Evolutionary conservation across 2,797 vertebrate species (phyloP).

Genomic region (Neomorphus geoffroyi): DNA sequence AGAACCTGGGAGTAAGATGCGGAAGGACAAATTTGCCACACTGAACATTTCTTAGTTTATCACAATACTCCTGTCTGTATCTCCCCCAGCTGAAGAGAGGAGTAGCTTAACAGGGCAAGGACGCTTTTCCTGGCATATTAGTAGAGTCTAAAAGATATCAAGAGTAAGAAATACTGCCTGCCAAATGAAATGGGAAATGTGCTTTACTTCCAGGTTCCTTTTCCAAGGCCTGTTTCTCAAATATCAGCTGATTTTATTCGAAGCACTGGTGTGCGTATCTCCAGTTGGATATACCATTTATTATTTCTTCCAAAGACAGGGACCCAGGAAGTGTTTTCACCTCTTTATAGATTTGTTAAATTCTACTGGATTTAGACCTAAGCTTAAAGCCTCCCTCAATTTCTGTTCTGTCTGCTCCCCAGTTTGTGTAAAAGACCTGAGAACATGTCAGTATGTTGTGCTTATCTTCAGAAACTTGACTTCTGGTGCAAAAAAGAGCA

Average conservation of each 20-base stretch:
- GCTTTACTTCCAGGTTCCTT: background rate
- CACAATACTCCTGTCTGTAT: background rate
- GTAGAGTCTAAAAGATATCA: background rate
- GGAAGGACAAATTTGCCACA: background rate
- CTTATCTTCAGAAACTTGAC: background rate
- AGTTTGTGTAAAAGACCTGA: background rate
- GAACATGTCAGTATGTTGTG: background rate
- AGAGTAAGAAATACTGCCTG: background rate
- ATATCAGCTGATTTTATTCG: background rate
- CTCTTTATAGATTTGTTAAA: background rate
- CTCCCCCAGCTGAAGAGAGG: background rate
- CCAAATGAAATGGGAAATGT: background rate
- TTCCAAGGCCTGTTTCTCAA: background rate
- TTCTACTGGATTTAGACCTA: background rate
- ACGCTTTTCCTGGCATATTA: background rate
- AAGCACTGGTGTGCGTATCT: background rate
- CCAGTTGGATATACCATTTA: background rate
- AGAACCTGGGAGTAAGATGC: background rate
- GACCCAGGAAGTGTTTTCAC: background rate
- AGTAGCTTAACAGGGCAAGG: background rate
- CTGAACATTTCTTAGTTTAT: background rate
- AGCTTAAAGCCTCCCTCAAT: background rate
- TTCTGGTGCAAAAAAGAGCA: background rate
- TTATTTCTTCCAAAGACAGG: background rate
- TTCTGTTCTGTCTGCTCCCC: background rate